Percentiles rank a stretch among this genome's conserved stretches.
phyloP scores from a whole-genome alignment of 2,888 invertebrate species.

The Nomada lathburiana region DNA sequence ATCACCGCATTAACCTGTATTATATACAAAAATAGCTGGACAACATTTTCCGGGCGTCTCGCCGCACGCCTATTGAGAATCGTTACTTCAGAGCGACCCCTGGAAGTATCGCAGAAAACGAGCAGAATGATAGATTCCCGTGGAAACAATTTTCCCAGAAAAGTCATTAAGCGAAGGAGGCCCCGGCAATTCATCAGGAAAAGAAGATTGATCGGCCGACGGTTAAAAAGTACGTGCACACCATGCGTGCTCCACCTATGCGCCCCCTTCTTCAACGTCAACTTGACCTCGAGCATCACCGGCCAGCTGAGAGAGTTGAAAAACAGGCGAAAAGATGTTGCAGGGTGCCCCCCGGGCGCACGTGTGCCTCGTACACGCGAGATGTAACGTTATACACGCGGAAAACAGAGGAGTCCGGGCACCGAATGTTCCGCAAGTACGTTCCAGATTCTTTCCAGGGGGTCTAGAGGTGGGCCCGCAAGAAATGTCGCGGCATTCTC shows the following conservation, averaged over 20 bases:
- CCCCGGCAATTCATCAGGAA: neutral
- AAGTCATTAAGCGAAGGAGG: neutral
- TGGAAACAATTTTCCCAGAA: neutral
- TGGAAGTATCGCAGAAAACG: neutral
- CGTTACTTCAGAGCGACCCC: no score
- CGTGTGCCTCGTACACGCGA: no score
- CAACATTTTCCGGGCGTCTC: no score
- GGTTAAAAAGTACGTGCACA: neutral
- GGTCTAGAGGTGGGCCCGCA: constrained; percentile 15
- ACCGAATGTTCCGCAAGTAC: constrained; percentile 20
- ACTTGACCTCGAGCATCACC: constrained; percentile 3
- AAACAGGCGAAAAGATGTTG: neutral
- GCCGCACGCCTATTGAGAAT: no score
- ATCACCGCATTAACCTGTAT: no score
- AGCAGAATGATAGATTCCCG: neutral
- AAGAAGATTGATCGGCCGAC: constrained; percentile 12
- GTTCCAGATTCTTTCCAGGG: constrained; percentile 45
- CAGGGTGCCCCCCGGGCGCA: no score
- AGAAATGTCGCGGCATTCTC: constrained; percentile 67
- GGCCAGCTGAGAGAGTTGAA: neutral
- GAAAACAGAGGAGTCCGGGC: neutral
- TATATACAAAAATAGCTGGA: no score
- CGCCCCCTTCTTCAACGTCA: neutral
- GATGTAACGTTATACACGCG: neutral
- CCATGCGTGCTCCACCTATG: neutral